phyloP scores from a whole-genome alignment of 2,888 invertebrate genomes.

The Pyralis farinalis region DNA sequence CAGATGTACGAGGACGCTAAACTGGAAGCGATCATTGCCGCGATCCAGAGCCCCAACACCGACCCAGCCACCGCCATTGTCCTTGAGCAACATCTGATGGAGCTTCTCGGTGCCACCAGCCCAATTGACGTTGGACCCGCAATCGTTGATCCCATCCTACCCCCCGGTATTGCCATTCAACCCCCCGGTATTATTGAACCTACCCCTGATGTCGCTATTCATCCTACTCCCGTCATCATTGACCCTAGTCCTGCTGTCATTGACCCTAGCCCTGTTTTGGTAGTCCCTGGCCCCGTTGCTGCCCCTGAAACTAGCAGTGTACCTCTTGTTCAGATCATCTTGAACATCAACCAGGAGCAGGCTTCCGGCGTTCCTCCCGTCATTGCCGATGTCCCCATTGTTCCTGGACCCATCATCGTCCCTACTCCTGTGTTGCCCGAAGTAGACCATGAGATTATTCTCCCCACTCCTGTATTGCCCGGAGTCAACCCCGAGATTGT shows the following conservation, averaged over 20 bases:
- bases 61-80: conserved; percentile 46
- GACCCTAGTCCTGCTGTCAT: no score
- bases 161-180: no score
- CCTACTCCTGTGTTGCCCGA: no score
- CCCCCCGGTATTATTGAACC: no score
- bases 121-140: conserved; percentile 28
- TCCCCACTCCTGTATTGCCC: no score
- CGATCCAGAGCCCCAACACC: conserved; percentile 49
- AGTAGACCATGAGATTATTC: no score
- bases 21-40: conserved; percentile 40
- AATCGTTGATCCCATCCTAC: conserved; percentile 18
- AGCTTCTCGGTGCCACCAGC: conserved; percentile 26
- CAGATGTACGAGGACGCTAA: conserved; percentile 18
- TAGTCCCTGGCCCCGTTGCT: conserved; percentile 14
- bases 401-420: conserved; percentile 1
- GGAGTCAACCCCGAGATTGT: no score
- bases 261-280: no score
- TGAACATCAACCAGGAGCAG: conserved; percentile 28
- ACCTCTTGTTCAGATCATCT: conserved; percentile 36
- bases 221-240: no score
- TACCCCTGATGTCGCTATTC: no score
- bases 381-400: conserved; percentile 12
- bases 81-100: conserved; percentile 34
- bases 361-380: conserved; percentile 8
- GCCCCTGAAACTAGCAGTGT: conserved; percentile 19